Evolutionary conservation across 2,888 invertebrate genomes (phyloP), one percentile per base, ranked within the genome.

Genomic region (Meteorus colon): DNA sequence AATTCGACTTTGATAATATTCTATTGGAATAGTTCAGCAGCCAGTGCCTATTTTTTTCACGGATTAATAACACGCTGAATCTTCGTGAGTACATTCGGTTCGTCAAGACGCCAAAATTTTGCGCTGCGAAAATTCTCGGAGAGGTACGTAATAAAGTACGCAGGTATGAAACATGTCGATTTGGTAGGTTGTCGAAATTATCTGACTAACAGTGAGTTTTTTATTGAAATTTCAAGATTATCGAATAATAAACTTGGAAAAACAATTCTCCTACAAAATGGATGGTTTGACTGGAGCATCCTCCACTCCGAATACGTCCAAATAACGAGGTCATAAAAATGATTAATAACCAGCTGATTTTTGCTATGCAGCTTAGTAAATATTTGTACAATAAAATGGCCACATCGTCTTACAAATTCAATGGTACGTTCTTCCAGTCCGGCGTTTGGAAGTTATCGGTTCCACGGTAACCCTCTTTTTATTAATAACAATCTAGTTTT

Each of bases 181-280:
- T 41, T 34, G 72, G 72, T 63, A 63, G 29, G 48, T 19, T 41
- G 45, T 45, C 48, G 12, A 62, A 72, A 60, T 72, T 62, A 24
- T 72, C 27, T 27, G 27, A 72, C 63, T 63, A 45, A 72, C 48
- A 63, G 45, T 63, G 24, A 72, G 19, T 72, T 45, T 63, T 41
- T 72, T 62, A 72, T 62, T 72, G 14, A 63, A 72, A 63, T 72
- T 24, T 63, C 63, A 19, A 72, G 63, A 72, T 72, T 27, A 41
- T 72, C 63, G 45, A 14, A 63, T 62, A 45, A 63, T 63, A 45
- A 60, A 72, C 51, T 72, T 62, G 63, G 48, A 72, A 72, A 45
- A 72, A 62, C 72, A 27, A 45, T 72, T 72, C 45, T 72, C 72
- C 72, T 72, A 45, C n/a, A n/a, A n/a, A n/a, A n/a, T n/a, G n/a